Evolutionary conservation across 2,888 invertebrate genomes (phyloP), one percentile per base, ranked within the genome.

Genomic region (Portevinia maculata): DNA sequence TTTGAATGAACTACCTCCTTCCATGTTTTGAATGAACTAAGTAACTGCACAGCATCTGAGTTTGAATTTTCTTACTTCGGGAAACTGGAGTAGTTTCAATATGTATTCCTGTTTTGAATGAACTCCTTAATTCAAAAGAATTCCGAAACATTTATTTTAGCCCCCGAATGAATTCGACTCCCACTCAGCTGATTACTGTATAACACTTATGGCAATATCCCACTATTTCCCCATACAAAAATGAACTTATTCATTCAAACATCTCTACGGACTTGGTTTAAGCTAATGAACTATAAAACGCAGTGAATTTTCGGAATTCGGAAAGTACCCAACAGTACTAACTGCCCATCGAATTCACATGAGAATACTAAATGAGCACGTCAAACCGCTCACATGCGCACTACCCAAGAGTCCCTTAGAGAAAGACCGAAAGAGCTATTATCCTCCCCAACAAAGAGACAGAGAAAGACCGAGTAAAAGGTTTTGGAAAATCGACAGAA

Each of bases 381-480:
- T 67, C 60, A 55, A 39, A 19, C 48, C 55, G 30, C 9, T 9
- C 28, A 1, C 79, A 78, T 83, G 83, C 83, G 83, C 73, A 52
- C 37, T 24, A 34, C 9, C 34, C 48, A 60, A 78, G 71, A 83
- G 83, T 53, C 44, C 50, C 48, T 41, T 41, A 15, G 48, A 76
- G 83, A 78, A 76, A 60, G 67, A 78, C 83, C 71, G 71, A 83
- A 83, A 65, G 59, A 67, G 79, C 53, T 11, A 59, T 39, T 21
- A 53, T 85, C 86, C 86, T 86, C 78, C 84, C 86, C 84, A 73
- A 81, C 65, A 62, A 65, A 62, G 59, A 65, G 71, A 44, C 13
- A 64, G 44, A 67, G 50, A 84, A 84, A 81, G 65, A 84, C 70
- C 44, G 19, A 74, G 59, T 32, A 21, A 78, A 75, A 74, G 46